Evolutionary conservation across 2,888 invertebrate species (phyloP).

Genomic region (Lasioglossum calceatum): DNA sequence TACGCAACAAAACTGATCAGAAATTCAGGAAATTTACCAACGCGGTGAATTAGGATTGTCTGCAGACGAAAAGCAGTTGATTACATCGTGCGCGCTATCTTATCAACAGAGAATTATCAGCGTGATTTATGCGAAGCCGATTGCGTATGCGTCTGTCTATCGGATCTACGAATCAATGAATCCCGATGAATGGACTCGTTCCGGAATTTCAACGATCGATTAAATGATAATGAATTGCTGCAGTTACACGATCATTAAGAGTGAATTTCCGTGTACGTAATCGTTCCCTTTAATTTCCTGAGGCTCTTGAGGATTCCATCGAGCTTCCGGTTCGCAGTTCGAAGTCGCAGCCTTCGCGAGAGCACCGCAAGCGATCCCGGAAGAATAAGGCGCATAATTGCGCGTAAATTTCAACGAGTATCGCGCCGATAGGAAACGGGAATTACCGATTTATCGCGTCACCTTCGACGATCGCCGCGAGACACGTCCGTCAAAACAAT

Average conservation of each 20-base stretch:
- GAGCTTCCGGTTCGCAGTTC: slow-evolving; percentile 7
- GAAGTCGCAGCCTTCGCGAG: slow-evolving; percentile 28
- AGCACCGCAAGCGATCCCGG: slow-evolving; percentile 20
- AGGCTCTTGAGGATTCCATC: background rate
- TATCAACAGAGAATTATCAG: background rate
- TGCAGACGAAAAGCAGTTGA: background rate
- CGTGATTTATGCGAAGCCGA: background rate
- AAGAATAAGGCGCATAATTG: slow-evolving; percentile 22
- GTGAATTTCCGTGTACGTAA: background rate
- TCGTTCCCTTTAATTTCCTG: background rate
- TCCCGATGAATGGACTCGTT: background rate
- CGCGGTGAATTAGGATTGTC: background rate
- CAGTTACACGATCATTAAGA: background rate
- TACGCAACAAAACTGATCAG: background rate
- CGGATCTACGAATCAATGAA: background rate
- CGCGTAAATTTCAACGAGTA: slow-evolving; percentile 31
- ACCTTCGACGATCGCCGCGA: slow-evolving; percentile 30
- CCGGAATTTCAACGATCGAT: slow-evolving; percentile 5
- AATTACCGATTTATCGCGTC: slow-evolving; percentile 40
- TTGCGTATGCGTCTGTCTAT: background rate
- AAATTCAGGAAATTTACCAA: background rate
- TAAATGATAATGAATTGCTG: background rate
- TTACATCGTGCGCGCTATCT: background rate
- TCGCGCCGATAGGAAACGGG: slow-evolving; percentile 8
- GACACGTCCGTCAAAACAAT: slow-evolving; percentile 25